phyloP scores from a whole-genome alignment of 2,797 vertebrate genomes.

The Coluber constrictor region DNA sequence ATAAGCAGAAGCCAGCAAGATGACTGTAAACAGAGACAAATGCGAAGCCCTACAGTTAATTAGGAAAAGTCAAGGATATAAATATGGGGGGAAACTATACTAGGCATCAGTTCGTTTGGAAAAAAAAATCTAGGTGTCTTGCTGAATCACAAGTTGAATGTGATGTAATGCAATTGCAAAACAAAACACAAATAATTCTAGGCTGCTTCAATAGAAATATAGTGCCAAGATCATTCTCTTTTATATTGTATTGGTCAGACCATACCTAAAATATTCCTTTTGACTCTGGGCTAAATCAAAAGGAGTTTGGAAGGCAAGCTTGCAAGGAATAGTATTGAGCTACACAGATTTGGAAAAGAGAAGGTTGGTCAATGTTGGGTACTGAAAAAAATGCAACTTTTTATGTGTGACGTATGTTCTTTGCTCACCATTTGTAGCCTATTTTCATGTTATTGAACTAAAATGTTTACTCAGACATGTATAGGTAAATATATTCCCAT shows the following conservation, averaged over 20 bases:
- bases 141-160: neutral
- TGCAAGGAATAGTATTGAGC: neutral
- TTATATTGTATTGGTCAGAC: neutral
- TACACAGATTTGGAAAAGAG: neutral
- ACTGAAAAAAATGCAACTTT: neutral
- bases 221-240: neutral
- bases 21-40: neutral
- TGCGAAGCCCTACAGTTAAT: neutral
- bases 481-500: neutral
- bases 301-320: neutral
- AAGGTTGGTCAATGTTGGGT: neutral
- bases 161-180: neutral
- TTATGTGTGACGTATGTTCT: neutral
- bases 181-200: neutral
- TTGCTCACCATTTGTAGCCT: neutral
- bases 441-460: neutral
- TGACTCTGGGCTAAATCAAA: neutral
- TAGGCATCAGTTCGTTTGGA: neutral
- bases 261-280: neutral
- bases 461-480: neutral
- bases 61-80: neutral
- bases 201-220: neutral
- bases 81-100: neutral
- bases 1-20: neutral
- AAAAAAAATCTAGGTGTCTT: neutral